Evolutionary conservation across 92 coral and sea anemone species (phyloP).

Genomic region (Metridium senile): DNA sequence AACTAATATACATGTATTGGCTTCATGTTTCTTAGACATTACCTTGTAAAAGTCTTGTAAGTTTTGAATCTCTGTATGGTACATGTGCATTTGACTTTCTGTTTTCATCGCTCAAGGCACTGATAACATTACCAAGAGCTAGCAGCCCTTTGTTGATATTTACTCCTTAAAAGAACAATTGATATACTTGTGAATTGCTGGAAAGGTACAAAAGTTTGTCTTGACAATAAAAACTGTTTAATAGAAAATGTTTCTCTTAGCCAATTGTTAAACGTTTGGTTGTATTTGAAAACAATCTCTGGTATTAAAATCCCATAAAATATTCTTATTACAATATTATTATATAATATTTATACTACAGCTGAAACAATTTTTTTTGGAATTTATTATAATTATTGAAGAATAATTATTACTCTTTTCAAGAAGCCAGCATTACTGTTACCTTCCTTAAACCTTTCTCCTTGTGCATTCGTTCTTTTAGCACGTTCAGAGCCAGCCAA

Average conservation of each 20-base stretch:
- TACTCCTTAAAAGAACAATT: constrained; percentile 53
- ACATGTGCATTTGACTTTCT: constrained; percentile 84
- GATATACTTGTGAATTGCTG: not conserved
- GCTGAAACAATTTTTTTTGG: no score
- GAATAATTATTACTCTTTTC: not conserved
- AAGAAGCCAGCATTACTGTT: not conserved
- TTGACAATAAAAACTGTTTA: no score
- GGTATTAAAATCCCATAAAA: no score
- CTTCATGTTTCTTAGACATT: no score
- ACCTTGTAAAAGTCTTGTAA: constrained; percentile 96
- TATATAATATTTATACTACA: no score
- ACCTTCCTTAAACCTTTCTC: constrained; percentile 97
- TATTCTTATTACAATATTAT: no score
- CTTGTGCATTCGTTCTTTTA: constrained; percentile 89
- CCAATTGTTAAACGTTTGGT: no score
- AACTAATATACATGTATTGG: no score
- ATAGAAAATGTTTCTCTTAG: no score
- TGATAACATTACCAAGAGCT: constrained; percentile 89
- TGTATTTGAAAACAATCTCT: no score
- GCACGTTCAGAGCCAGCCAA: constrained; percentile 95
- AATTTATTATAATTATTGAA: no score
- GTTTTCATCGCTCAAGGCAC: constrained; percentile 93
- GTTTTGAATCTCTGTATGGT: constrained; percentile 94
- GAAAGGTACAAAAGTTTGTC: not conserved
- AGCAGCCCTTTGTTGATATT: constrained; percentile 92